A percentile compares a stretch with the other conserved stretches of the same genome.
phyloP scores from a whole-genome alignment of 2,888 invertebrate genomes.

The Tenthredo amoena region DNA sequence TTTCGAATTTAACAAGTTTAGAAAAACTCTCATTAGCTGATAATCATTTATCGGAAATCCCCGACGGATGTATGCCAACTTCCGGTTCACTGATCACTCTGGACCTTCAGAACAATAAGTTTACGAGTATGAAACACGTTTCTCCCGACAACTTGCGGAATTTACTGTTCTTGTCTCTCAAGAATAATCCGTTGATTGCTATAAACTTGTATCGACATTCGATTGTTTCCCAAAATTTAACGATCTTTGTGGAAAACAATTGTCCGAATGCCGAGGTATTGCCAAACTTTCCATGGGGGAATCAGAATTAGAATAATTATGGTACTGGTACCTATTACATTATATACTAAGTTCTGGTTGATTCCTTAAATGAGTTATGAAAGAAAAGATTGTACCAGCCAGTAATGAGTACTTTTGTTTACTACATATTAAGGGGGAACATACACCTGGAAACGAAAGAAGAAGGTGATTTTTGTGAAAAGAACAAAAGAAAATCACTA shows the following conservation, averaged over 20 bases:
- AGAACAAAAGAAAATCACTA: no score
- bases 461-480: no score
- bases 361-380: no score
- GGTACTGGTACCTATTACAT: no score
- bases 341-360: no score
- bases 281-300: no score
- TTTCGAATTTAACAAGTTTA: conserved; percentile 48
- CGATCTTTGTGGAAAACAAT: not conserved
- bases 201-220: not conserved
- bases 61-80: conserved; percentile 12
- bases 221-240: not conserved
- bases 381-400: no score
- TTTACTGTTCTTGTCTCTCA: conserved; percentile 7
- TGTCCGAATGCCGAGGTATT: not conserved
- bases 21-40: conserved; percentile 15
- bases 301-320: no score
- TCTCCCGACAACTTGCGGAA: not conserved
- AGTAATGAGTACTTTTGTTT: no score
- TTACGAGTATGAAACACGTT: not conserved
- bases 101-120: not conserved
- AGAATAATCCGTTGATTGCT: not conserved
- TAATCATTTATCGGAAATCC: conserved; percentile 14
- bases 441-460: no score
- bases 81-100: conserved; percentile 4
- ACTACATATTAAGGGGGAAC: no score